Evolutionary conservation across 2,113 vertebrate species (phyloP).

Genomic region (Gavialis gangeticus): DNA sequence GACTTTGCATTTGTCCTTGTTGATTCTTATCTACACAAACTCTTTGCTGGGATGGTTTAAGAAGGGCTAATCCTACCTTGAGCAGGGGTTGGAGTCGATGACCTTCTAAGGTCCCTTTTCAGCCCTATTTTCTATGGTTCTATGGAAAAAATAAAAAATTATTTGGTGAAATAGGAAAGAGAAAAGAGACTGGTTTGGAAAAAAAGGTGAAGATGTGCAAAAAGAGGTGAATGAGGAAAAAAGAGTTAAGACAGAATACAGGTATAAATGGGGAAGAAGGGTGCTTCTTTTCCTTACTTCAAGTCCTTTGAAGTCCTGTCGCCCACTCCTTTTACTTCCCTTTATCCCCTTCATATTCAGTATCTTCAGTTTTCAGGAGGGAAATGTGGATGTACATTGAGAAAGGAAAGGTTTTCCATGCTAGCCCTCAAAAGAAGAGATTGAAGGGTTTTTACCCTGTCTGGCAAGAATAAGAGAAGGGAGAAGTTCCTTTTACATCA

Average conservation of each 20-base stretch:
- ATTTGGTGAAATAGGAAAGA: neutral
- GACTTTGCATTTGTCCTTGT: too few relatives aligned
- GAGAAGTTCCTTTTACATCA: neutral
- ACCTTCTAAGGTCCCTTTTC: too few relatives aligned
- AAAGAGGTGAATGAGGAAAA: neutral
- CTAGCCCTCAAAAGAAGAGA: neutral
- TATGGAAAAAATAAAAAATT: neutral
- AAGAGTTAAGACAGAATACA: neutral
- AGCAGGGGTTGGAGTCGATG: too few relatives aligned
- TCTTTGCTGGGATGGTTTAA: too few relatives aligned
- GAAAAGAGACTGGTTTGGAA: neutral
- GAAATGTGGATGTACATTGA: constrained; percentile 7
- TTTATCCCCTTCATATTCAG: neutral
- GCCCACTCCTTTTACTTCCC: neutral
- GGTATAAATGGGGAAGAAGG: neutral
- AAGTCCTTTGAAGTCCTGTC: neutral
- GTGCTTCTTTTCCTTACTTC: neutral
- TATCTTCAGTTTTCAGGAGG: rapidly evolving
- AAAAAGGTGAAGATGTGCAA: neutral
- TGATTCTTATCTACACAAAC: too few relatives aligned
- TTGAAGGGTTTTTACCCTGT: constrained; percentile 22
- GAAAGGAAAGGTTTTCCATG: neutral
- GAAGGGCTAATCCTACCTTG: too few relatives aligned
- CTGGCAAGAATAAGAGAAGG: constrained; percentile 7
- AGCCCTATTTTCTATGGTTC: too few relatives aligned